Evolutionary conservation across 1,140 invertebrate species (phyloP), one percentile per base, ranked within the genome.

Genomic region (Steinernema feltiae): DNA sequence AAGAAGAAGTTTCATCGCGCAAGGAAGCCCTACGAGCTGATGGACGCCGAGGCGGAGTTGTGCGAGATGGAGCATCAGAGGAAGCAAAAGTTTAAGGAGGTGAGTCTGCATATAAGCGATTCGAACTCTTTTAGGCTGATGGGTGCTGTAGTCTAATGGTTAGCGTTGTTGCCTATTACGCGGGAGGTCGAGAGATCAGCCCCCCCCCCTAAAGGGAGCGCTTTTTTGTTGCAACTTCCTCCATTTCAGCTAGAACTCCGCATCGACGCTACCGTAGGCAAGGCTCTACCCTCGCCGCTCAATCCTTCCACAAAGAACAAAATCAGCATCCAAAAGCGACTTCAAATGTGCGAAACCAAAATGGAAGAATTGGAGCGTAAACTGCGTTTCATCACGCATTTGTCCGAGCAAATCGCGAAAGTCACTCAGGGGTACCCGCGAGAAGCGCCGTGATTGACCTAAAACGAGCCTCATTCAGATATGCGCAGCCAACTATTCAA

Each of bases 41-140:
- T 83, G n/a, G 79, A 81, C 63, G 82, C 80, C 17, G 81, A 82
- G 48, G 75, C 73, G 12, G 81, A 82, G 69, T 73, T 82, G 12
- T 77, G 73, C 29, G 81, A 82, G 48, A 76, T 78, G 46, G 79
- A 83, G 30, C 71, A 82, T 69, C 75, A 82, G 48, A 71, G 75
- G 35, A 72, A 78, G 30, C 74, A 76, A 41, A 78, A 73, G 30
- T 69, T 79, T 30, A 79, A 78, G 41, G 74, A 79, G 31, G 74
- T 75, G n/a, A 15, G 27, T 3, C 24, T 27, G 24, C n/a, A n/a
- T n/a, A n/a, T n/a, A n/a, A n/a, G n/a, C n/a, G n/a, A n/a, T n/a
- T n/a, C n/a, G n/a, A n/a, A n/a, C n/a, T n/a, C n/a, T n/a, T n/a
- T n/a, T n/a, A n/a, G n/a, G n/a, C n/a, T n/a, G n/a, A n/a, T n/a